These are phyloP conservation scores for Diorhabda sublineata DNA, from an alignment of 1,140 invertebrate species.

Conservation along the genomic window DNA sequence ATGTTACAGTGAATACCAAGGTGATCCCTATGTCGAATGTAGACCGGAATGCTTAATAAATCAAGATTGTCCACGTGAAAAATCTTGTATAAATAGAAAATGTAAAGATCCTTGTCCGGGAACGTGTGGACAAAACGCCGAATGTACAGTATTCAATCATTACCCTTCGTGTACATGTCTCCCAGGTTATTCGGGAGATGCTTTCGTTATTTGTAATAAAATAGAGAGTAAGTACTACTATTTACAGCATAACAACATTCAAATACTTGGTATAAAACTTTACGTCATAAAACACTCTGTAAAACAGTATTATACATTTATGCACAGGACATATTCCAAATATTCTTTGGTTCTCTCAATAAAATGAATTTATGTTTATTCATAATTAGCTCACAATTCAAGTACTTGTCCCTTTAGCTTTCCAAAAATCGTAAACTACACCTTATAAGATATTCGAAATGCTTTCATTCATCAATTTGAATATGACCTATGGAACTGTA, in stretches of 20 bases:
- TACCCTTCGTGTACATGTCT: slow-evolving; percentile 69
- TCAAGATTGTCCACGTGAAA: slow-evolving; percentile 62
- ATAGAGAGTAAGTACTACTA: slow-evolving; percentile 30
- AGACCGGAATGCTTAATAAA: slow-evolving; percentile 66
- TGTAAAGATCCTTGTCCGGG: slow-evolving; percentile 72
- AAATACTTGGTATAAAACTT: no score
- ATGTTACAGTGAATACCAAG: slow-evolving; percentile 66
- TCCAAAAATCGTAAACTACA: no score
- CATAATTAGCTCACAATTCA: no score
- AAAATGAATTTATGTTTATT: no score
- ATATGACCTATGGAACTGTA: no score
- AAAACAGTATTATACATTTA: no score
- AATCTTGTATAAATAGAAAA: slow-evolving; percentile 64
- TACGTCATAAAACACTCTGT: no score
- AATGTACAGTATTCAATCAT: slow-evolving; percentile 67
- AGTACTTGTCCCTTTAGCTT: no score
- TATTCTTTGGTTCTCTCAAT: no score
- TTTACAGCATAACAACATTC: neutral
- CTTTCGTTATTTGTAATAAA: slow-evolving; percentile 58
- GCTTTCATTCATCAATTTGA: no score
- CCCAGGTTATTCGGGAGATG: slow-evolving; percentile 61
- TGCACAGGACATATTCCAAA: no score
- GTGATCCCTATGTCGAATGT: slow-evolving; percentile 62
- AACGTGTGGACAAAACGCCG: slow-evolving; percentile 66
- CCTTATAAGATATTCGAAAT: no score